phyloP scores from a whole-genome alignment of 2,888 invertebrate species.

The Phortica okadai region DNA sequence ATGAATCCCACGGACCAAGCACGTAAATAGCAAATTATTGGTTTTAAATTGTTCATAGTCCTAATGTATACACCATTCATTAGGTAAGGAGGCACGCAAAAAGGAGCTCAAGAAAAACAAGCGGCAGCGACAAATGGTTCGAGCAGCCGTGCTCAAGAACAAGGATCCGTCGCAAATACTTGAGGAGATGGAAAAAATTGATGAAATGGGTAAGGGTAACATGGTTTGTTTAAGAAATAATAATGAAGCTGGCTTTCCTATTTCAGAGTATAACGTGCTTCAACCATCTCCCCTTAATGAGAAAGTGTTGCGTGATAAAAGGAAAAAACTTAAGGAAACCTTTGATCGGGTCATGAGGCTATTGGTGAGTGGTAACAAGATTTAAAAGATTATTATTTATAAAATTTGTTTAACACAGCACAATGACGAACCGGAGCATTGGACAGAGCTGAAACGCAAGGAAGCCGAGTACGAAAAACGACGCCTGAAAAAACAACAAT shows the following conservation, averaged over 20 bases:
- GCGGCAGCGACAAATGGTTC: slow-evolving; percentile 95
- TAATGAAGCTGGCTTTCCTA: neutral
- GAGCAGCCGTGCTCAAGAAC: slow-evolving; percentile 97
- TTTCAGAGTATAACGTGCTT: slow-evolving; percentile 92
- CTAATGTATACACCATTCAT: neutral
- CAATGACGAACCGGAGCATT: slow-evolving; percentile 96
- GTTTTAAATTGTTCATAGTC: neutral
- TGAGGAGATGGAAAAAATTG: slow-evolving; percentile 97
- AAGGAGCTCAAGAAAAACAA: slow-evolving; percentile 99
- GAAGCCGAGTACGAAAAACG: slow-evolving; percentile 95
- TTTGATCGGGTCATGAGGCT: slow-evolving; percentile 94
- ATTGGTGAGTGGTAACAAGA: slow-evolving; percentile 86
- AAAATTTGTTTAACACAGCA: slow-evolving; percentile 79
- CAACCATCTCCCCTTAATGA: slow-evolving; percentile 97
- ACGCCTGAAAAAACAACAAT: slow-evolving; percentile 90
- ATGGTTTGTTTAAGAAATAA: neutral
- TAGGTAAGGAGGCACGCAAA: slow-evolving; percentile 97
- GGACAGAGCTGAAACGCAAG: slow-evolving; percentile 92
- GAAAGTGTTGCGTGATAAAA: slow-evolving; percentile 96
- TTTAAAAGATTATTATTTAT: neutral
- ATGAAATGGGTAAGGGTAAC: slow-evolving; percentile 93
- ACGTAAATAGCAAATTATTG: slow-evolving; percentile 82
- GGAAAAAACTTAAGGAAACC: slow-evolving; percentile 96
- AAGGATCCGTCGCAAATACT: slow-evolving; percentile 97
- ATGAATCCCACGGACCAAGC: slow-evolving; percentile 99